A percentile compares a stretch with the other conserved stretches of the same genome.
Conservation (phyloP, 1,140 invertebrate species). For the Leptinotarsa texana region DNA sequence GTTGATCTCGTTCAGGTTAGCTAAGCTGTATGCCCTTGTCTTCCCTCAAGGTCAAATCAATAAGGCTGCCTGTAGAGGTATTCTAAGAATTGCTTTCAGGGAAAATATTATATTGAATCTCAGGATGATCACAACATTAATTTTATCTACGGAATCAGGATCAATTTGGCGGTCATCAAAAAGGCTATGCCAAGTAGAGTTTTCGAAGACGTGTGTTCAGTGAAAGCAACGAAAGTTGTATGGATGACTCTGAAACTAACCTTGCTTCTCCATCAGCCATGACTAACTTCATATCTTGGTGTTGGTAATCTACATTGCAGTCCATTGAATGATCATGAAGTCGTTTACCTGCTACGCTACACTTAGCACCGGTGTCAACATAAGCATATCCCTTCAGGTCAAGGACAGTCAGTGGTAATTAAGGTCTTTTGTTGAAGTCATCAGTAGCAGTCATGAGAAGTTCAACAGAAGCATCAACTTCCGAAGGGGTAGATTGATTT, state of each 20-base stretch:
- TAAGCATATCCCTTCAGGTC: constrained; percentile 1
- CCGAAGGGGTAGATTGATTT: neutral
- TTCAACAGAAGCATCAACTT: neutral
- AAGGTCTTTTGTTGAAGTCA: neutral
- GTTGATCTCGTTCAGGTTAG: neutral
- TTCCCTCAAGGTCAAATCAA: neutral
- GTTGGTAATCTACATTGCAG: neutral
- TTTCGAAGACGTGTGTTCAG: constrained; percentile 1
- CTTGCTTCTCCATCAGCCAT: neutral
- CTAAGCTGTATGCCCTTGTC: neutral
- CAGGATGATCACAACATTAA: neutral
- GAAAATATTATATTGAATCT: neutral
- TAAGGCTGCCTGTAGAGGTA: neutral
- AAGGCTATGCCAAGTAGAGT: constrained; percentile 6
- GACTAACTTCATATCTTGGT: constrained; percentile 1
- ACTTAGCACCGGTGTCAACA: constrained; percentile 3
- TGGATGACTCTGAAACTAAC: neutral
- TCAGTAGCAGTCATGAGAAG: constrained; percentile 12
- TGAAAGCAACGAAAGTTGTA: neutral
- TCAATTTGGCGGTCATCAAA: neutral
- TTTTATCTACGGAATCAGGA: neutral
- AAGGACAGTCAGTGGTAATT: neutral
- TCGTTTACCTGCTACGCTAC: neutral
- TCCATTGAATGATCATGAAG: neutral
- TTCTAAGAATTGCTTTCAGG: neutral